A percentile compares a stretch with the other conserved stretches of the same genome.
Conservation (phyloP, 2,888 invertebrate species). For the Acanthosoma haemorrhoidale region DNA sequence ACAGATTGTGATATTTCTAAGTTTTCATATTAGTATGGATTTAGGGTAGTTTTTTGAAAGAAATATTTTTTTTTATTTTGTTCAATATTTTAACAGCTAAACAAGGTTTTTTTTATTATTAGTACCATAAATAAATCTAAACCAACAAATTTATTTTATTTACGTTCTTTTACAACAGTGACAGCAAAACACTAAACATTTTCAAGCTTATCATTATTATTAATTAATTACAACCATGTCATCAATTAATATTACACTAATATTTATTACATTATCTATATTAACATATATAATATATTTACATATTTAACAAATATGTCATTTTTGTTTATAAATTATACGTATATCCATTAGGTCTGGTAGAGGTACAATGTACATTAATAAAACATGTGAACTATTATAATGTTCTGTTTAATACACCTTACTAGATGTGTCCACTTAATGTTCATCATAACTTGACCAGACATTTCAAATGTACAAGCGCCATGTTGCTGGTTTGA, state of each 20-base stretch:
- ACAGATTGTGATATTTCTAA: too few species aligned
- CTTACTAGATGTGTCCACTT: too few species aligned
- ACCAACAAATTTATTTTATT: constrained; percentile 24
- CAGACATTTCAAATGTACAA: background rate
- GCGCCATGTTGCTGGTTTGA: background rate
- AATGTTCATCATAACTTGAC: background rate
- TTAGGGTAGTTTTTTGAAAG: too few species aligned
- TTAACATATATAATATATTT: constrained; percentile 21
- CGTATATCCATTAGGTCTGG: background rate
- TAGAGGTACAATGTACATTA: background rate
- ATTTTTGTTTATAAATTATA: background rate
- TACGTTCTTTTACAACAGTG: constrained; percentile 12
- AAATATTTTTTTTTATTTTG: too few species aligned
- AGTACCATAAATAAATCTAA: background rate
- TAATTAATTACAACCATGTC: constrained; percentile 20
- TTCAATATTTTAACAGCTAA: too few species aligned
- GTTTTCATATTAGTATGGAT: too few species aligned
- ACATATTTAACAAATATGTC: background rate
- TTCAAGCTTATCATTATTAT: constrained; percentile 18
- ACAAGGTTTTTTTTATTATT: too few species aligned
- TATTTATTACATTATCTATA: background rate
- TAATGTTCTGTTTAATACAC: too few species aligned
- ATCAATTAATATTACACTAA: background rate
- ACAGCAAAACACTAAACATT: constrained; percentile 14
- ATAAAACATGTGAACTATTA: too few species aligned